A percentile compares a stretch with the other conserved stretches of the same genome.
Conservation (phyloP, 2,797 vertebrate species). For the Typhlichthys subterraneus region DNA sequence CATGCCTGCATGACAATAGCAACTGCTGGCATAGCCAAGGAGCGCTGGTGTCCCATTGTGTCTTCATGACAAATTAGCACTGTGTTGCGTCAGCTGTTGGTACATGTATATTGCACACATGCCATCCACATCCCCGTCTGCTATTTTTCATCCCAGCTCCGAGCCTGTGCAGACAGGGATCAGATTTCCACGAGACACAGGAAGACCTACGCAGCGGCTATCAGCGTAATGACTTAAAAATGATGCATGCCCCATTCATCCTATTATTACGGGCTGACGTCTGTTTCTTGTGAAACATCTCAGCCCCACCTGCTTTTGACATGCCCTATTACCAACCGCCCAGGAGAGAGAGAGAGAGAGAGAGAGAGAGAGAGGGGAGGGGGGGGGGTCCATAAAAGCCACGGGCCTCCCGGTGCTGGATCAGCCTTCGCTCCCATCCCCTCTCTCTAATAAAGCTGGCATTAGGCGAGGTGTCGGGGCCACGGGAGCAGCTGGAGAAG, state of each 20-base stretch:
- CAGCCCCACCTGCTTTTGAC: conserved; percentile 16
- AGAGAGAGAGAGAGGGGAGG: not conserved
- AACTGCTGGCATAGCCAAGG: conserved; percentile 47
- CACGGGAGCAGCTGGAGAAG: conserved; percentile 72
- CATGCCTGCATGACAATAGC: conserved; percentile 48
- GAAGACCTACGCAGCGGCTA: not conserved
- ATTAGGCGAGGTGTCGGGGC: conserved; percentile 47
- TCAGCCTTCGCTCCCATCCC: not conserved
- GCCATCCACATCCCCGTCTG: conserved; percentile 21
- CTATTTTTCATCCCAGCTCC: conserved; percentile 5
- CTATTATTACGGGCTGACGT: not conserved
- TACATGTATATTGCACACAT: conserved; percentile 36
- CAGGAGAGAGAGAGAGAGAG: conserved; percentile 6
- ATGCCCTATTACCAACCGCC: conserved; percentile 21
- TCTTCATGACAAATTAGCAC: conserved; percentile 30
- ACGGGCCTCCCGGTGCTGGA: not conserved
- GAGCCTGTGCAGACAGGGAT: conserved; percentile 32
- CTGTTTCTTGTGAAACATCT: not conserved
- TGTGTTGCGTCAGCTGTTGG: conserved; percentile 53
- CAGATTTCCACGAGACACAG: conserved; percentile 7
- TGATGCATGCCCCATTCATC: not conserved
- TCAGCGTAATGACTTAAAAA: not conserved
- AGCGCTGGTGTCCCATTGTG: conserved; percentile 38
- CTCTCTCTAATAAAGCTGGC: conserved; percentile 60
- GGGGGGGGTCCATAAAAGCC: not conserved